Conservation (phyloP, 2,797 vertebrate genomes). For the Valencia hispanica region DNA sequence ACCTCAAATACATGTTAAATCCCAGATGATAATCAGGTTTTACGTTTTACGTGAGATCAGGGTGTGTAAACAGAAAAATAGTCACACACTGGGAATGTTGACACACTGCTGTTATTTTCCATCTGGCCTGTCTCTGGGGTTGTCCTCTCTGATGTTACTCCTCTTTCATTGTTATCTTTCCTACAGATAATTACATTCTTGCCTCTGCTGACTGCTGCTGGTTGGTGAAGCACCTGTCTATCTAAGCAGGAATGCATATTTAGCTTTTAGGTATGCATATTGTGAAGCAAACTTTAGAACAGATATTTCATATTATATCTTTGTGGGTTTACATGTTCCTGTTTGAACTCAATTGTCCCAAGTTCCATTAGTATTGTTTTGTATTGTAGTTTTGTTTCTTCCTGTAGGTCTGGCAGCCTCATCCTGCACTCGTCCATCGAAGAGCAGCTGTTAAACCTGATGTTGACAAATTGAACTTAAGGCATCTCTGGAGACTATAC, state of each 20-base stretch:
- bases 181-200: not conserved
- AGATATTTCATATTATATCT: not conserved
- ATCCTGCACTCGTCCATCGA: not conserved
- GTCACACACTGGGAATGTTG: not conserved
- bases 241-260: not conserved
- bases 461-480: conserved; percentile 1
- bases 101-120: not conserved
- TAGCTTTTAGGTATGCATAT: not conserved
- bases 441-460: not conserved
- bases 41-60: not conserved
- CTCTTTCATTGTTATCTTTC: not conserved
- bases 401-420: not conserved
- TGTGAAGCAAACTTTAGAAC: not conserved
- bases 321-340: not conserved
- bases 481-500: not conserved
- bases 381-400: not conserved
- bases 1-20: not conserved
- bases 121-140: not conserved
- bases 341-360: not conserved
- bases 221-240: not conserved
- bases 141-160: not conserved
- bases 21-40: conserved; percentile 20
- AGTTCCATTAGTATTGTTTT: not conserved
- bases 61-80: not conserved
- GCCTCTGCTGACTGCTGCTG: not conserved